Evolutionary conservation across 2,113 vertebrate species (phyloP).

Genomic region (Chamaea fasciata): DNA sequence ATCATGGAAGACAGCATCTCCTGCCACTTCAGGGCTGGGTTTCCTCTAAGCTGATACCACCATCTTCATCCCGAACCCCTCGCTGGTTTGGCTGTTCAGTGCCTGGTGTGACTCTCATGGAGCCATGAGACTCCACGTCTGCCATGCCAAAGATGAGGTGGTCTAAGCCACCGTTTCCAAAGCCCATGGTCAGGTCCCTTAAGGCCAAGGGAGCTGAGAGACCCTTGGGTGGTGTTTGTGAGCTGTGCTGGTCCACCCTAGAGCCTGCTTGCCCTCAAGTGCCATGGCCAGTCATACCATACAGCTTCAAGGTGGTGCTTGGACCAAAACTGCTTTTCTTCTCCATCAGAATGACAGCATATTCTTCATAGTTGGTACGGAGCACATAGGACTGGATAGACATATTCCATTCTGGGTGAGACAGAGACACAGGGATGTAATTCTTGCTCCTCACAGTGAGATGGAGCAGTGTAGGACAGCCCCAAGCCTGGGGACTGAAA

Average conservation of each 20-base stretch:
- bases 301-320: constrained; percentile 78
- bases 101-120: neutral
- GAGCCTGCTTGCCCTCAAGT: neutral
- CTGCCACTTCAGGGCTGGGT: neutral
- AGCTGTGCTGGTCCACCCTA: neutral
- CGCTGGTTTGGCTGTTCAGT: neutral
- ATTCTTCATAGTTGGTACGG: constrained; percentile 88
- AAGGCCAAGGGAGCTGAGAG: neutral
- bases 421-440: neutral
- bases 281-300: constrained; percentile 63
- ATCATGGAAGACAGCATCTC: neutral
- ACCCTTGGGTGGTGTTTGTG: neutral
- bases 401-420: constrained; percentile 71
- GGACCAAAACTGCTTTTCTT: constrained; percentile 67
- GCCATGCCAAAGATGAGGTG: neutral
- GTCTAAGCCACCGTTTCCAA: neutral
- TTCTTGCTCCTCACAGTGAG: neutral
- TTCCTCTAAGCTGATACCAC: neutral
- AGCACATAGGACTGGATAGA: constrained; percentile 81
- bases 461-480: neutral
- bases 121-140: neutral
- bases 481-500: neutral
- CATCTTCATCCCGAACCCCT: neutral
- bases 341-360: constrained; percentile 78
- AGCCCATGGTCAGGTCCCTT: neutral